Evolutionary conservation across 2,888 invertebrate genomes (phyloP).

Genomic region (Trichopria drosophilae): DNA sequence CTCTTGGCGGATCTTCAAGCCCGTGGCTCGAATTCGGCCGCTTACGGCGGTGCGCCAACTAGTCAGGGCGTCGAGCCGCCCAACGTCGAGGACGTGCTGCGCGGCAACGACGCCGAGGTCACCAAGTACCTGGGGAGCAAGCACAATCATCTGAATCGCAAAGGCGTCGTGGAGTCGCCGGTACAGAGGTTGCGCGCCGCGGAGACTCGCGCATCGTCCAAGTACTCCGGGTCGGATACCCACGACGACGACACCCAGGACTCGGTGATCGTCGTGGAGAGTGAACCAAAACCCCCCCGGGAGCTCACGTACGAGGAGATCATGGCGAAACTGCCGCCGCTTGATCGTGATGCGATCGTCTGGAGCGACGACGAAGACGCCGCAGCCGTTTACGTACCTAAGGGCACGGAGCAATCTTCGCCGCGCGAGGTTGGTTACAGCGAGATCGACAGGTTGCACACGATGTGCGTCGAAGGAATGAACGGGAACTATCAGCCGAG

Average conservation of each 20-base stretch:
- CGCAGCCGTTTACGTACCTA: constrained; percentile 35
- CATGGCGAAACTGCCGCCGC: constrained; percentile 68
- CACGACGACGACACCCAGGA: constrained; percentile 38
- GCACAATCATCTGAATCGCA: constrained; percentile 41
- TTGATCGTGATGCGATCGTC: constrained; percentile 65
- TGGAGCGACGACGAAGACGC: constrained; percentile 54
- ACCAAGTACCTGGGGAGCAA: constrained; percentile 50
- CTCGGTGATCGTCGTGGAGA: constrained; percentile 31
- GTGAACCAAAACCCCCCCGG: constrained; percentile 29
- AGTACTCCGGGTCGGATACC: constrained; percentile 37
- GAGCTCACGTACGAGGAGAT: constrained; percentile 65
- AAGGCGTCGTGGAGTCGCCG: constrained; percentile 12
- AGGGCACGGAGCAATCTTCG: constrained; percentile 30
- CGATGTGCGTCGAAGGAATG: constrained; percentile 50
- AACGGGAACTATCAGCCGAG: constrained; percentile 55
- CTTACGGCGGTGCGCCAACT: constrained; percentile 49
- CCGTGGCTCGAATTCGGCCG: constrained; percentile 59
- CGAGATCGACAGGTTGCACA: constrained; percentile 51
- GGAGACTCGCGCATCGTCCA: constrained; percentile 34
- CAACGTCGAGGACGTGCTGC: constrained; percentile 52
- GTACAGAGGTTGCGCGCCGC: constrained; percentile 32
- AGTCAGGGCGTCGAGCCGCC: constrained; percentile 46
- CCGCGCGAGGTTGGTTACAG: constrained; percentile 42
- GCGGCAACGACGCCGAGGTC: constrained; percentile 56
- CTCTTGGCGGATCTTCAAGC: constrained; percentile 76